These are phyloP conservation scores for Drosophila falleni DNA, from an alignment of 2,888 invertebrate species.

Conservation along the genomic window DNA sequence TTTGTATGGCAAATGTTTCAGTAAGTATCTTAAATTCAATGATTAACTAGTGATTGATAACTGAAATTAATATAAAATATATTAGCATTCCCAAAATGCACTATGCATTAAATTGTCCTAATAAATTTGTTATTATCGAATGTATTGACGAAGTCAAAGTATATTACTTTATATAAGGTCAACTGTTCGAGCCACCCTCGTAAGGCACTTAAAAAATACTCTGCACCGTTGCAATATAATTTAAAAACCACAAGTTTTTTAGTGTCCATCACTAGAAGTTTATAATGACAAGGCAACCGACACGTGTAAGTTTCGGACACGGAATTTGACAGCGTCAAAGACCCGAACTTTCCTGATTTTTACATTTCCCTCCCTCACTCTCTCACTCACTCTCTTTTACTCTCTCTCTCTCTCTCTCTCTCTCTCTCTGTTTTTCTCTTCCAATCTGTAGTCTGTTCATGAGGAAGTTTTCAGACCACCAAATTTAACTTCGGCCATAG, in stretches of 20 bases:
- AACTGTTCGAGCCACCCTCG: constrained; percentile 16
- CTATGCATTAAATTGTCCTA: too few species aligned
- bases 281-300: constrained; percentile 56
- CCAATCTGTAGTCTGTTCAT: constrained; percentile 3
- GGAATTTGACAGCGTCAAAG: constrained; percentile 39
- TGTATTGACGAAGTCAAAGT: too few species aligned
- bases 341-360: neutral
- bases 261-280: constrained; percentile 59
- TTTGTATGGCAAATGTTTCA: neutral
- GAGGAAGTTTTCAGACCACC: constrained; percentile 46
- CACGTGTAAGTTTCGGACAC: constrained; percentile 60
- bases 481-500: constrained; percentile 61
- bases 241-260: constrained; percentile 66
- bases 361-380: neutral
- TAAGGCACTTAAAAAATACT: neutral
- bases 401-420: neutral
- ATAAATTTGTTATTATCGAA: too few species aligned
- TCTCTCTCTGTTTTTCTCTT: neutral
- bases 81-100: too few species aligned
- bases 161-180: neutral
- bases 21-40: too few species aligned
- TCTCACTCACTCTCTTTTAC: neutral
- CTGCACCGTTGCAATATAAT: constrained; percentile 60
- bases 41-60: too few species aligned
- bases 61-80: too few species aligned